A percentile compares a stretch with the other conserved stretches of the same genome.
These are phyloP conservation scores for Ophioninae sp. DNA, from an alignment of 2,888 invertebrate species.

Conservation along the genomic window DNA sequence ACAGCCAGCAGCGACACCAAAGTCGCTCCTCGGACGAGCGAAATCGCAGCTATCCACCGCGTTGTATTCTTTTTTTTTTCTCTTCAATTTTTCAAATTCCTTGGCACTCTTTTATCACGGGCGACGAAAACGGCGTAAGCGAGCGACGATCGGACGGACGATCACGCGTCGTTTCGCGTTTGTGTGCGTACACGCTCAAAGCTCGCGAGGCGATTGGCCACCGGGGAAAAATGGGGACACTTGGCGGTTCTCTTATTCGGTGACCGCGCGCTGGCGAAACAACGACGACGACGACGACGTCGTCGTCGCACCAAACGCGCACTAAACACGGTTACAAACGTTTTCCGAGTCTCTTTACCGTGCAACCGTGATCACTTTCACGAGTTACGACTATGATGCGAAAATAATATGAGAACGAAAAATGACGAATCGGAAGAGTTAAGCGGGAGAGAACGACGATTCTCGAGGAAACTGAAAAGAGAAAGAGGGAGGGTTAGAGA, in stretches of 20 bases:
- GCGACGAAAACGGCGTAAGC: background rate
- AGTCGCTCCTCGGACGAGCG: conserved; percentile 1
- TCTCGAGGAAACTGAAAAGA: conserved; percentile 3
- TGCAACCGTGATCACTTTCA: conserved; percentile 29
- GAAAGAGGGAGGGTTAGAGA: background rate
- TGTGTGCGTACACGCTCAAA: background rate
- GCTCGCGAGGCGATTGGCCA: conserved; percentile 38
- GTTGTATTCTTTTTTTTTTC: background rate
- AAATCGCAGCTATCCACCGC: conserved; percentile 5
- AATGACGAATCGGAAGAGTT: background rate
- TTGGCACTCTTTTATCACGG: conserved; percentile 14
- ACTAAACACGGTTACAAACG: conserved; percentile 1
- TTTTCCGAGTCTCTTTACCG: conserved; percentile 28
- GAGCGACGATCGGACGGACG: background rate
- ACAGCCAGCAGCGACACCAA: background rate
- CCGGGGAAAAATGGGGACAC: conserved; percentile 44
- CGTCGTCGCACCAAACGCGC: conserved; percentile 2
- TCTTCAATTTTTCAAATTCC: background rate
- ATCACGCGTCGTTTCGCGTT: background rate
- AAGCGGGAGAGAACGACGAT: background rate
- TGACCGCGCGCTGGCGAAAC: conserved; percentile 39
- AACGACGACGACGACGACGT: background rate
- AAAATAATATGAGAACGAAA: background rate
- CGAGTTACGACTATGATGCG: background rate
- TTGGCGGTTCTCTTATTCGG: conserved; percentile 54